Evolutionary conservation across 2,888 invertebrate species (phyloP).

Genomic region (Nomada ferruginata): DNA sequence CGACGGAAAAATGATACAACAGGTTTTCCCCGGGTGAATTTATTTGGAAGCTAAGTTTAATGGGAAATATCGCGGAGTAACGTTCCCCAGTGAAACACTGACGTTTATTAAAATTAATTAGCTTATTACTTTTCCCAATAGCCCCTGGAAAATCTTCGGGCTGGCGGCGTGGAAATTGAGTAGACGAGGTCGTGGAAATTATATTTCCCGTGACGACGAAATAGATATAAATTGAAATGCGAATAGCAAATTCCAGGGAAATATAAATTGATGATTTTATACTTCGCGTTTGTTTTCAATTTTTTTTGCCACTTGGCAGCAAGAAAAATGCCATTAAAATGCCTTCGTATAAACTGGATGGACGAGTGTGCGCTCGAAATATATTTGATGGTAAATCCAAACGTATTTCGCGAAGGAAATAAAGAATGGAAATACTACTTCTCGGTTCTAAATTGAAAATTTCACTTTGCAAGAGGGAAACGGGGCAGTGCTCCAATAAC

Average conservation of each 20-base stretch:
- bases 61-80: background rate
- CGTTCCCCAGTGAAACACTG: background rate
- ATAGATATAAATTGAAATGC: too few relatives aligned
- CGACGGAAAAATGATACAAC: conserved; percentile 16
- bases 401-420: too few relatives aligned
- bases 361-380: too few relatives aligned
- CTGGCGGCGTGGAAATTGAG: too few relatives aligned
- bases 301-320: too few relatives aligned
- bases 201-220: background rate
- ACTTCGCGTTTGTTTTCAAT: too few relatives aligned
- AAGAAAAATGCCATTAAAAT: too few relatives aligned
- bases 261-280: too few relatives aligned
- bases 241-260: too few relatives aligned
- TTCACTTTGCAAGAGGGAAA: background rate
- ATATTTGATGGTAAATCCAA: too few relatives aligned
- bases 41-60: conserved; percentile 6
- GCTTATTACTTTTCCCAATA: background rate
- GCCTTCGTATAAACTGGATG: too few relatives aligned
- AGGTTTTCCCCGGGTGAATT: conserved; percentile 10
- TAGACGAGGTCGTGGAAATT: background rate
- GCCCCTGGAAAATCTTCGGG: background rate
- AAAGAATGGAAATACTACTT: background rate
- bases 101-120: background rate
- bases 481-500: background rate
- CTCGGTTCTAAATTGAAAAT: background rate